These are phyloP conservation scores for Heliconius charithonia DNA, from an alignment of 2,888 invertebrate genomes.

Conservation along the genomic window DNA sequence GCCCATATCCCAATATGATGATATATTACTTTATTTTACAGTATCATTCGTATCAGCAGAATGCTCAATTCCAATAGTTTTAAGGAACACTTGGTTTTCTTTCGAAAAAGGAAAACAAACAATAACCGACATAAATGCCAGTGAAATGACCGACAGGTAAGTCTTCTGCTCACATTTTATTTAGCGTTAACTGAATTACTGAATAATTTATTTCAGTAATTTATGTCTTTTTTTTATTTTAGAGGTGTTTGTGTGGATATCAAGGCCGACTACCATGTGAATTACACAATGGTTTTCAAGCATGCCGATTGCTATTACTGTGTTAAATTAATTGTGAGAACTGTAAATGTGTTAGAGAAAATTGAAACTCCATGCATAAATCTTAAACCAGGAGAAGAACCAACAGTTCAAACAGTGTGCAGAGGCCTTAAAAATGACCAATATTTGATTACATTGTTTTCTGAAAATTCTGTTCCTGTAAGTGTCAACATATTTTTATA, in stretches of 20 bases:
- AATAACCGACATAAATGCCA: conserved; percentile 91
- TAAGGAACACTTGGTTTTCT: conserved; percentile 95
- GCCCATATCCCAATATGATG: conserved; percentile 58
- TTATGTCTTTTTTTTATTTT: conserved; percentile 47
- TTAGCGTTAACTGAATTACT: no score
- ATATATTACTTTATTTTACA: conserved; percentile 56
- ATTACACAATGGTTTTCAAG: conserved; percentile 93
- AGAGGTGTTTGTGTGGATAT: conserved; percentile 89
- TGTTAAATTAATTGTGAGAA: conserved; percentile 92
- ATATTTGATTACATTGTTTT: conserved; percentile 92
- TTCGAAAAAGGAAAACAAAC: conserved; percentile 94
- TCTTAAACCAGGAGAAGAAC: conserved; percentile 85
- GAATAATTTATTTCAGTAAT: background rate
- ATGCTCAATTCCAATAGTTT: conserved; percentile 90
- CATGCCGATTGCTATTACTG: conserved; percentile 91
- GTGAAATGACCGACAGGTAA: conserved; percentile 87
- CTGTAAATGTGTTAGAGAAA: conserved; percentile 94
- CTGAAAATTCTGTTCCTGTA: conserved; percentile 93
- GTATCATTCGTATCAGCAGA: conserved; percentile 67
- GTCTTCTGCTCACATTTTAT: conserved; percentile 23
- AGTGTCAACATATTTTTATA: conserved; percentile 53
- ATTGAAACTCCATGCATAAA: conserved; percentile 93
- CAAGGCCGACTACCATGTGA: conserved; percentile 89
- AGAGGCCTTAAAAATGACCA: conserved; percentile 89
- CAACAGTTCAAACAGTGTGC: conserved; percentile 91